phyloP scores from a whole-genome alignment of 2,797 vertebrate species.

The Adrianichthys oophorus region DNA sequence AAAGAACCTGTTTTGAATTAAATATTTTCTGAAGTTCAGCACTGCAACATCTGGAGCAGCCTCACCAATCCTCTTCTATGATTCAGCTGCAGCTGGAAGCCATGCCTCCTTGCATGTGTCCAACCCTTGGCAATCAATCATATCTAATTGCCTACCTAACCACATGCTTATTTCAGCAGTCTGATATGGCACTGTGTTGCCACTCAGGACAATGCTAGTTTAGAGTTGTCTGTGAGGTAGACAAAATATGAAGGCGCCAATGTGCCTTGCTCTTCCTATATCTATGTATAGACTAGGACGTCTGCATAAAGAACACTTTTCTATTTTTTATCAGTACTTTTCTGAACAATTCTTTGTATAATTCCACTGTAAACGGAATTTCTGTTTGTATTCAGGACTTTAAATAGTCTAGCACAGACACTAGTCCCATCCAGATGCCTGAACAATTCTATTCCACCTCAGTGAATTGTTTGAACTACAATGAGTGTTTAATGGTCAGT shows the following conservation, averaged over 20 bases:
- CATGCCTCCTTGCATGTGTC: constrained; percentile 45
- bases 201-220: constrained; percentile 56
- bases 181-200: constrained; percentile 37
- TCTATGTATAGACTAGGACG: constrained; percentile 49
- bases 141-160: constrained; percentile 41
- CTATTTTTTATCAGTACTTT: constrained; percentile 5
- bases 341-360: constrained; percentile 2
- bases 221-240: constrained; percentile 41
- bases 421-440: too few species aligned
- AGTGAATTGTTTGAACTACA: too few species aligned
- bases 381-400: neutral
- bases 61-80: constrained; percentile 47
- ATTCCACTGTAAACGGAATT: neutral
- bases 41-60: constrained; percentile 58
- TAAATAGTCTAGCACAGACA: neutral
- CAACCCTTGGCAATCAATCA: constrained; percentile 38
- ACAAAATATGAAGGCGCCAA: constrained; percentile 60
- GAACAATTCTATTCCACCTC: neutral
- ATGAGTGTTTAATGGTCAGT: too few species aligned
- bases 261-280: constrained; percentile 27
- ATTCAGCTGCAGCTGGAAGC: constrained; percentile 57
- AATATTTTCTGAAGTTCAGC: constrained; percentile 34
- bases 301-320: constrained; percentile 18
- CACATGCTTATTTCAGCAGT: constrained; percentile 45
- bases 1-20: constrained; percentile 56